Evolutionary conservation across 2,113 vertebrate species (phyloP), one percentile per base, ranked within the genome.

Genomic region (Amblyopsis rosae): DNA sequence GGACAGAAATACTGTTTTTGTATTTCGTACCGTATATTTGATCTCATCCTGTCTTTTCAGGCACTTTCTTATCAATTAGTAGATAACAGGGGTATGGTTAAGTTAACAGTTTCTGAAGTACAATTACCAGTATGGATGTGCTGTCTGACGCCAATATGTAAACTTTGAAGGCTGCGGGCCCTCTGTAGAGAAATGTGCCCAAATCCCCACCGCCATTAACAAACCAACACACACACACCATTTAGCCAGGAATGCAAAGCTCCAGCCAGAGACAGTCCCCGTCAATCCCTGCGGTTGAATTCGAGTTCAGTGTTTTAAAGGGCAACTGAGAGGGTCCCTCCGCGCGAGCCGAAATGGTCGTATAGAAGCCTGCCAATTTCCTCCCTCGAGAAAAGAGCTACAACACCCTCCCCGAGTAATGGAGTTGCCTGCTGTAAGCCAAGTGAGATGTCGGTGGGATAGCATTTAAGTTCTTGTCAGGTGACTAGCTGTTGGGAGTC

Each of bases 301-400:
- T 73, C 62, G 60, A 75, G 70, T 74, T 75, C 59, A 58, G 17
- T 26, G 54, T 78, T 77, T 67, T 62, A 67, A 70, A 50, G 65
- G 50, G 65, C 60, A 70, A 77, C 47, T 62, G 51, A 72, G 64
- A 50, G n/a, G 12, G 56, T 71, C 55, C 56, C 63, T 11, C 19
- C 47, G 49, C 16, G 67, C 53, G 54, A 2, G 9, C 62, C 62
- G 67, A 59, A 75, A 65, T 35, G 11, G 64, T 58, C 32, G 12
- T 32, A 58, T 13, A 33, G 51, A 81, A 65, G 12, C 13, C 55
- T 59, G 58, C 2, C 49, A 70, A 65, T 73, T 75, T 48, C 59
- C 33, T 72, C 49, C 59, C 55, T 16, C 0, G 48, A 72, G 41
- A 70, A 69, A 66, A 16, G 17, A 63, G 8, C 69, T 66, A 65